Conservation (phyloP, 2,888 invertebrate species). For the Ashinkailepas kermadecensis region DNA sequence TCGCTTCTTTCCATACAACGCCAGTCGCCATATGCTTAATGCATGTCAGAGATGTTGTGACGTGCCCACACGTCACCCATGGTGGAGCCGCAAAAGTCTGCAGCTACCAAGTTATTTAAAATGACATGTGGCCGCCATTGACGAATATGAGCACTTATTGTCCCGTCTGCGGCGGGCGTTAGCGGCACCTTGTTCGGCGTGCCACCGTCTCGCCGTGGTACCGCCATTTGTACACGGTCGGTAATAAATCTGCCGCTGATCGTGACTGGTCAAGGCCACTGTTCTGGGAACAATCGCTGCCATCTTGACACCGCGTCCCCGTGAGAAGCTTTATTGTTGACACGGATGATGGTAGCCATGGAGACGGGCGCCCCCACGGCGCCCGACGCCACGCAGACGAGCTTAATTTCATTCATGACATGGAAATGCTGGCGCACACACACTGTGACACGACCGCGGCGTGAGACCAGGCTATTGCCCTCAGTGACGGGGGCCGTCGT, state of each 20-base stretch:
- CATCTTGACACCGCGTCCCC: conserved; percentile 8
- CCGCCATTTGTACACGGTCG: background rate
- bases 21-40: too few relatives aligned
- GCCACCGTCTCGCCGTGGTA: background rate
- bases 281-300: background rate
- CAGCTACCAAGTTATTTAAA: too few relatives aligned
- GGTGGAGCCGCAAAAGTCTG: too few relatives aligned
- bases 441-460: background rate
- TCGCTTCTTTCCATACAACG: too few relatives aligned
- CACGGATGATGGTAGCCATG: conserved; percentile 9
- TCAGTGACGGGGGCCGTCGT: background rate
- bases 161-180: too few relatives aligned
- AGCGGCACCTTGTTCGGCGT: too few relatives aligned
- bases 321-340: conserved; percentile 15
- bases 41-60: too few relatives aligned
- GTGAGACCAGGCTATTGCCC: background rate
- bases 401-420: conserved; percentile 17
- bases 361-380: background rate
- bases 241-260: background rate
- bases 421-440: background rate
- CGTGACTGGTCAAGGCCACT: background rate
- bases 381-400: background rate
- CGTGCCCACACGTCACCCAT: too few relatives aligned
- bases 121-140: too few relatives aligned
- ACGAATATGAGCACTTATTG: too few relatives aligned